Evolutionary conservation across 2,888 invertebrate species (phyloP), one percentile per base, ranked within the genome.

Genomic region (Hirtodrosophila histrioides): DNA sequence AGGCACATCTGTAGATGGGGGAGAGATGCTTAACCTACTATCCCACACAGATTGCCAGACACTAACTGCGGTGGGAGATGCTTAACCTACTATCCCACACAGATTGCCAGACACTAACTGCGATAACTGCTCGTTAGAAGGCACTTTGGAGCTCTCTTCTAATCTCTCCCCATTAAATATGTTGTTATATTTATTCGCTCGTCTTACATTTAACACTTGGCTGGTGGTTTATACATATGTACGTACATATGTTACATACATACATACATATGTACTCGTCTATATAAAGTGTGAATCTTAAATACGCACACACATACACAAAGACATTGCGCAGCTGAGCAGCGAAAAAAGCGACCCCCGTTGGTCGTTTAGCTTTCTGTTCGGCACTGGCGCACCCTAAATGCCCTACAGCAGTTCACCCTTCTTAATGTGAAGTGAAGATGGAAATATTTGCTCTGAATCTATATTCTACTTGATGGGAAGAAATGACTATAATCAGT

Each of bases 301-400:
- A 29, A n/a, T 55, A 46, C 36, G 43, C 17, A 44, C 37, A 12
- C 35, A 43, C 17, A 37, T n/a, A 43, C 23, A 44, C 7, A 5
- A 24, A 40, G 8, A 10, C n/a, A 24, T 50, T 31, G 24, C 40
- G 35, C 36, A 46, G 33, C 31, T 46, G 17, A 74, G 41, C 46
- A 69, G 50, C 43, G 46, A 63, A 46, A 58, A 63, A 46, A 58
- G 31, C 64, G 57, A 53, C 49, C 56, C 76, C 65, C 54, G 33
- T 72, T 63, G 65, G 64, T 63, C 71, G 36, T 29, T 24, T 4
- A 31, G 43, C 17, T 29, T 33, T 27, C 8, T 8, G 23, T 33
- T 57, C 39, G 24, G 43, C 46, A 33, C 10, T 27, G 5, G 6
- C 12, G 65, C n/a, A 45, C 29, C 44, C 17, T 24, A 0, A 2